phyloP scores from a whole-genome alignment of 2,797 vertebrate species.

The Malurus leucopterus region DNA sequence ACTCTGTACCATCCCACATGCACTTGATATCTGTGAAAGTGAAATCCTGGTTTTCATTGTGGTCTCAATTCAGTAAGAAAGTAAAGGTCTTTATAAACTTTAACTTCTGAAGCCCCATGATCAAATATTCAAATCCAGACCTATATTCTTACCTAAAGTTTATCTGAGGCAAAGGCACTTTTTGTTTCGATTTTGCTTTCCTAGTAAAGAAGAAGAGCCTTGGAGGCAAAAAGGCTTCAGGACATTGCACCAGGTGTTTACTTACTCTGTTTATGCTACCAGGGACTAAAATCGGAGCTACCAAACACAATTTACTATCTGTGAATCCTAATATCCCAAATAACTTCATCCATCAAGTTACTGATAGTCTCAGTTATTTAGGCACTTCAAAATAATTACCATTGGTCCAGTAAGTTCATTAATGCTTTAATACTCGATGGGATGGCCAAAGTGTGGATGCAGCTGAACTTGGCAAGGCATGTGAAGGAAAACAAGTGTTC shows the following conservation, averaged over 20 bases:
- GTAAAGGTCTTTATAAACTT: not conserved
- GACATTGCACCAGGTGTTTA: not conserved
- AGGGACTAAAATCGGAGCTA: not conserved
- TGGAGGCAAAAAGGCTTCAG: not conserved
- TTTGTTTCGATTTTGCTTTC: not conserved
- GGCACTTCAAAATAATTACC: not conserved
- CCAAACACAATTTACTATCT: not conserved
- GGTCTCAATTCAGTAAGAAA: not conserved
- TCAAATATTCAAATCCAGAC: not conserved
- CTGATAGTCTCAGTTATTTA: not conserved
- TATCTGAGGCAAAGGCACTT: not conserved
- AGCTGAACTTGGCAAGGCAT: not conserved
- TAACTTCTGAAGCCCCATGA: not conserved
- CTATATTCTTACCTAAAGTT: not conserved
- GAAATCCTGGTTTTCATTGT: not conserved
- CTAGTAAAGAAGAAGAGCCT: not conserved
- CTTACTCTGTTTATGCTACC: not conserved
- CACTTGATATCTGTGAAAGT: not conserved
- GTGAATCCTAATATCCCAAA: not conserved
- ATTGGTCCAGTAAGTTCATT: not conserved
- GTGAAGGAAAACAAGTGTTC: not conserved
- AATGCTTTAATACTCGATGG: not conserved
- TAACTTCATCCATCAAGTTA: not conserved
- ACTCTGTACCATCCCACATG: not conserved
- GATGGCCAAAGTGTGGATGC: not conserved